Base-by-base conservation (phyloP, 2,888 invertebrate genomes). In the Apotomis capreana region DNA sequence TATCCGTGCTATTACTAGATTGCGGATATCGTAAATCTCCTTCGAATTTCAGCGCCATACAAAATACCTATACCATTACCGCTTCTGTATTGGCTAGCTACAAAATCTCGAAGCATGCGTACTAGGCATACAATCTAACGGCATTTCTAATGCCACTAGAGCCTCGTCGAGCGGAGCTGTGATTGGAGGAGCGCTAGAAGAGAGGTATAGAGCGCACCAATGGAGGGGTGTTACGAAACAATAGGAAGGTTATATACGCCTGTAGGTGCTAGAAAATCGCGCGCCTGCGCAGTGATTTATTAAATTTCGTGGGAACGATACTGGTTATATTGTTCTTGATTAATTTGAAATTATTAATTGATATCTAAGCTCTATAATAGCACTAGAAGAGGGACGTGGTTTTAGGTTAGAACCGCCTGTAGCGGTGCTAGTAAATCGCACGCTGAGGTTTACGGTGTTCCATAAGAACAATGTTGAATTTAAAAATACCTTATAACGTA, bases 241-340 rank as follows among this genome's bases (percentile, higher is more conserved):
- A 91, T 91, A 87, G 90, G 84, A 80, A 75, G 78, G 78, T 82
- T 80, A 77, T 82, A 65, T 79, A 88, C 86, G 85, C 86, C 85
- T 84, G 84, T 81, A 84, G 84, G 84, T 82, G 79, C 73, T 74
- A 74, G 67, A 57, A 69, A 57, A 62, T 70, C 58, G 49, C 68
- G 49, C 69, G 65, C 67, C 52, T 13, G 12, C 37, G 13, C 9
- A 37, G 13, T 83, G 84, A 80, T 80, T 63, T 55, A 54, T 6
- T 15, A 64, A 54, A 9, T 37, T 52, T 52, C 37, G 36, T 36
- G 9, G 40, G 6, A 40, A 40, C 40, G 5, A 40, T 40, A 6
- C 1, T 40, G 6, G 4, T 3, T 40, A 40, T 40, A 40, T 40
- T 4, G 6, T 40, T 40, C 40, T 6, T 40, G 6, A 40, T 26